Conservation (phyloP, 2,888 invertebrate genomes). For the Tipula lateralis region DNA sequence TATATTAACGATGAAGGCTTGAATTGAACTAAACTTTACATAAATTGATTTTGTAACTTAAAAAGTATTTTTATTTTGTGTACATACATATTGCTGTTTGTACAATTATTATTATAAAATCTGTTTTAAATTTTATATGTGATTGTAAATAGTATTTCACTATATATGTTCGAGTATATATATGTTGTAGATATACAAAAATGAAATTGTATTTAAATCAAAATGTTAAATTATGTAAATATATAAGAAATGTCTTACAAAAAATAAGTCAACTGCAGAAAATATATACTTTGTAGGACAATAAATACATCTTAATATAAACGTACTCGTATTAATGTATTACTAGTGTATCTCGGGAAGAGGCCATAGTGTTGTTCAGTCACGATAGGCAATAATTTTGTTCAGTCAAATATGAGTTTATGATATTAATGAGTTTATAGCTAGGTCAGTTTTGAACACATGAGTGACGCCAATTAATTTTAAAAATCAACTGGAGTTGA, state of each 20-base stretch:
- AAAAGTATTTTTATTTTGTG: background rate
- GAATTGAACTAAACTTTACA: background rate
- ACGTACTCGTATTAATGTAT: too few relatives aligned
- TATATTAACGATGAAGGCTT: background rate
- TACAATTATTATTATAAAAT: background rate
- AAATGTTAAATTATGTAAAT: background rate
- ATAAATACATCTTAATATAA: too few relatives aligned
- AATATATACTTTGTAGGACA: background rate
- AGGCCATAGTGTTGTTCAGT: too few relatives aligned
- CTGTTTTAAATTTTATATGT: background rate
- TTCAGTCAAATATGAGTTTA: too few relatives aligned
- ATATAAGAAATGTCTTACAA: background rate
- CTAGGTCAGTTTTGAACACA: too few relatives aligned
- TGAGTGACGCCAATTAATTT: too few relatives aligned
- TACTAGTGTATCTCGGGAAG: too few relatives aligned
- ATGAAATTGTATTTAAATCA: background rate
- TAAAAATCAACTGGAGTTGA: too few relatives aligned
- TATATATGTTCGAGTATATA: background rate
- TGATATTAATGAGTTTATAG: too few relatives aligned
- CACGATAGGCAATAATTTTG: too few relatives aligned
- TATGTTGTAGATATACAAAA: background rate
- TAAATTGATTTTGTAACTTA: background rate
- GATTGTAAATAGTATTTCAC: background rate
- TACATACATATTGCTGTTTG: too few relatives aligned
- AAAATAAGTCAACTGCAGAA: background rate